A percentile compares a stretch with the other conserved stretches of the same genome.
phyloP scores from a whole-genome alignment of 2,888 invertebrate genomes.

The Mythimna lalbum region DNA sequence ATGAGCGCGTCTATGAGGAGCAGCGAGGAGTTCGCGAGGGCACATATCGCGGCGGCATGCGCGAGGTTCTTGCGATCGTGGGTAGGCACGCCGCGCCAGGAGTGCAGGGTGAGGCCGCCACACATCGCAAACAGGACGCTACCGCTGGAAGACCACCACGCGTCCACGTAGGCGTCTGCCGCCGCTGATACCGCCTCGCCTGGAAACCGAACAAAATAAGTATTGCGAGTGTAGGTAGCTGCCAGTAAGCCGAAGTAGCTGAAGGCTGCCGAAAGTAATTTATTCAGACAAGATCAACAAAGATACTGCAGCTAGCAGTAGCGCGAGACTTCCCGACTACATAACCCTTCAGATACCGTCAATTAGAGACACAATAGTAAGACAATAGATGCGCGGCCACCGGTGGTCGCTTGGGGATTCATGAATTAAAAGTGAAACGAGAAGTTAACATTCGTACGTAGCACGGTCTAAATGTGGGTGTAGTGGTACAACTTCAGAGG shows the following conservation, averaged over 20 bases:
- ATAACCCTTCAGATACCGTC: too few relatives aligned
- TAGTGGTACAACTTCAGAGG: neutral
- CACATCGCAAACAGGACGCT: slow-evolving; percentile 78
- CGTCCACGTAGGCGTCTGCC: slow-evolving; percentile 85
- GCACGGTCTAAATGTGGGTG: neutral
- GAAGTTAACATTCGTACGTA: neutral
- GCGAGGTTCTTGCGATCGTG: slow-evolving; percentile 74
- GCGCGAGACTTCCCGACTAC: too few relatives aligned
- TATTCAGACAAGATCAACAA: too few relatives aligned
- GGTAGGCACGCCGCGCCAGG: slow-evolving; percentile 79
- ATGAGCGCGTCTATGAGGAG: slow-evolving; percentile 78
- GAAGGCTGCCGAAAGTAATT: too few relatives aligned
- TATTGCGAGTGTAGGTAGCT: neutral
- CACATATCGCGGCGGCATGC: slow-evolving; percentile 77
- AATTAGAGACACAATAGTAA: too few relatives aligned
- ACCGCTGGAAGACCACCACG: slow-evolving; percentile 86
- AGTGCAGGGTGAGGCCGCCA: slow-evolving; percentile 77
- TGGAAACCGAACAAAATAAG: slow-evolving; percentile 49
- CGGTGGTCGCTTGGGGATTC: too few relatives aligned
- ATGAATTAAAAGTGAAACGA: too few relatives aligned
- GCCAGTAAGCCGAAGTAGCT: neutral
- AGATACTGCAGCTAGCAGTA: neutral
- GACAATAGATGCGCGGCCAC: too few relatives aligned
- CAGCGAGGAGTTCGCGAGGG: slow-evolving; percentile 77
- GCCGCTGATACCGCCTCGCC: slow-evolving; percentile 84